These are phyloP conservation scores for Leiothrix lutea DNA, from an alignment of 2,113 vertebrate species.

Conservation along the genomic window DNA sequence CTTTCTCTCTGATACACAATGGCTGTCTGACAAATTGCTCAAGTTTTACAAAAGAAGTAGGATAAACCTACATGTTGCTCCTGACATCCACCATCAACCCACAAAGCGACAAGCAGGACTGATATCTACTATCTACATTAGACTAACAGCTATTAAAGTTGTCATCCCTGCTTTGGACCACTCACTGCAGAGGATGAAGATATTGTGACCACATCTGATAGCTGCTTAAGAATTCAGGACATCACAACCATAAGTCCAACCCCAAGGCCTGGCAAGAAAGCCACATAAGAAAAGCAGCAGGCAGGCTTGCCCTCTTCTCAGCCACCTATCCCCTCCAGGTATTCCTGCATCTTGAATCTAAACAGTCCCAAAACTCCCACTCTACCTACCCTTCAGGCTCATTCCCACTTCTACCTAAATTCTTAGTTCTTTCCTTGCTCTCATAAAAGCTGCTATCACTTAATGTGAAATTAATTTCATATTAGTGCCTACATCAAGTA, in stretches of 20 bases:
- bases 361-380: background rate
- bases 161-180: background rate
- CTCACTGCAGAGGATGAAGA: background rate
- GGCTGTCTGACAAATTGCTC: slow-evolving; percentile 9
- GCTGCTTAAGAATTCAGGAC: background rate
- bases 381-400: background rate
- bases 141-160: slow-evolving; percentile 28
- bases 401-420: background rate
- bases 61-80: background rate
- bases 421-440: background rate
- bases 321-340: background rate
- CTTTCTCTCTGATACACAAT: background rate
- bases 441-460: background rate
- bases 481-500: background rate
- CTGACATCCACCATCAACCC: background rate
- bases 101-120: background rate
- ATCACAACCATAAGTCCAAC: background rate
- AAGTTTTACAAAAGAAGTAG: slow-evolving; percentile 16
- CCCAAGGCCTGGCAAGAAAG: background rate
- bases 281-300: background rate
- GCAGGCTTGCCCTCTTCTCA: background rate
- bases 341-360: background rate
- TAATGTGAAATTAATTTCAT: background rate
- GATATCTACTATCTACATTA: background rate
- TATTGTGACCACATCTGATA: background rate